A percentile compares a stretch with the other conserved stretches of the same genome.
phyloP scores from a whole-genome alignment of 2,888 invertebrate species.

The Microplitis deprimator region DNA sequence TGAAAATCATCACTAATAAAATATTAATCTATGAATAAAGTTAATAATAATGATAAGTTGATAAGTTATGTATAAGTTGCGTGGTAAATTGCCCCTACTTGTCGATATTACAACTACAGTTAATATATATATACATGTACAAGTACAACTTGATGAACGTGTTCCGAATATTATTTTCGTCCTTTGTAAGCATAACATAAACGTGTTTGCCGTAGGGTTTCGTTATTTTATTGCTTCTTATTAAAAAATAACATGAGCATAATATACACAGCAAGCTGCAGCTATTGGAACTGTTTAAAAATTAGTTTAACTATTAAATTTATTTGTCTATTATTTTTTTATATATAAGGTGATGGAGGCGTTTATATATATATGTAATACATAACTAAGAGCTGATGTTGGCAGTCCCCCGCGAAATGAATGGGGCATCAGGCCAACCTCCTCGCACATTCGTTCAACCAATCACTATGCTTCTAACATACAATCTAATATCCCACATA shows the following conservation, averaged over 20 bases:
- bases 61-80: constrained; percentile 21
- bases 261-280: too few relatives aligned
- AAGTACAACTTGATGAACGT: constrained; percentile 5
- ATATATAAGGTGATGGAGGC: neutral
- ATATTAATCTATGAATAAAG: too few relatives aligned
- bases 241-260: too few relatives aligned
- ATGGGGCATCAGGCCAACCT: constrained; percentile 66
- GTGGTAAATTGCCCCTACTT: constrained; percentile 24
- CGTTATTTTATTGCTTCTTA: neutral
- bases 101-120: neutral
- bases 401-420: constrained; percentile 58
- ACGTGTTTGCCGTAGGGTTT: neutral
- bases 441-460: constrained; percentile 63
- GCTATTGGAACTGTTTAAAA: too few relatives aligned
- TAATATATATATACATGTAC: neutral
- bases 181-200: neutral
- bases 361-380: neutral
- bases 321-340: too few relatives aligned
- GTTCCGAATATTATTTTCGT: neutral
- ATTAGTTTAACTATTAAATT: too few relatives aligned
- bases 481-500: constrained; percentile 62
- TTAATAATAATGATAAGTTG: too few relatives aligned
- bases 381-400: constrained; percentile 28
- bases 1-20: too few relatives aligned
- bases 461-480: constrained; percentile 66